Evolutionary conservation across 2,113 vertebrate species (phyloP), one percentile per base, ranked within the genome.

Genomic region (Ceuthmochares aereus): DNA sequence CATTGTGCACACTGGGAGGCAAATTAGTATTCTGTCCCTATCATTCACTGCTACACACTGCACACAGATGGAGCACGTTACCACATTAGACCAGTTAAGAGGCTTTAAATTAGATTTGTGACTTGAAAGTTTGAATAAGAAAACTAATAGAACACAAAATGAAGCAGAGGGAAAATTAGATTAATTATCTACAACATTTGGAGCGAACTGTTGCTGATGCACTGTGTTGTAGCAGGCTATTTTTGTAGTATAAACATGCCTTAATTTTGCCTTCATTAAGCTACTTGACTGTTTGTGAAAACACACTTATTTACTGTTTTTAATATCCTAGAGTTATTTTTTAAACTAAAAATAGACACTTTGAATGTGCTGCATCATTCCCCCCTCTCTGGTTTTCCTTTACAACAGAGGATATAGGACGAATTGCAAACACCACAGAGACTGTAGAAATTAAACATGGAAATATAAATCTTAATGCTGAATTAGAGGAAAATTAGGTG

Each of bases 91-190:
- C 89, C 94, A 98, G 95, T 98, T 98, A 98, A 98, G 97, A 96
- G 93, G 94, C 96, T 98, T 98, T 98, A 98, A 98, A 98, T 98
- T 98, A 98, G 97, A 98, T 98, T 98, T 98, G 98, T 98, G 98
- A 97, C 97, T 98, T 98, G 97, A 96, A 98, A 98, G 97, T 98
- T 98, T 98, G 97, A 98, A 98, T 98, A 98, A 98, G 97, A 97
- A 98, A 98, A 97, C 94, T 98, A 98, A 98, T 96, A 97, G 96
- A 98, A 98, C 90, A 97, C 95, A 98, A 97, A 98, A 98, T 95
- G 93, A 98, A 98, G 96, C 94, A 97, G 84, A 77, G 73, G 94
- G 95, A 96, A 97, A 97, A 97, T 97, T 95, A 97, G 96, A 98
- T 98, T 98, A 98, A 98, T 98, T 98, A 97, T 98, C 96, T 97